Evolutionary conservation across 2,888 invertebrate genomes (phyloP).

Genomic region (Latheticus oryzae): DNA sequence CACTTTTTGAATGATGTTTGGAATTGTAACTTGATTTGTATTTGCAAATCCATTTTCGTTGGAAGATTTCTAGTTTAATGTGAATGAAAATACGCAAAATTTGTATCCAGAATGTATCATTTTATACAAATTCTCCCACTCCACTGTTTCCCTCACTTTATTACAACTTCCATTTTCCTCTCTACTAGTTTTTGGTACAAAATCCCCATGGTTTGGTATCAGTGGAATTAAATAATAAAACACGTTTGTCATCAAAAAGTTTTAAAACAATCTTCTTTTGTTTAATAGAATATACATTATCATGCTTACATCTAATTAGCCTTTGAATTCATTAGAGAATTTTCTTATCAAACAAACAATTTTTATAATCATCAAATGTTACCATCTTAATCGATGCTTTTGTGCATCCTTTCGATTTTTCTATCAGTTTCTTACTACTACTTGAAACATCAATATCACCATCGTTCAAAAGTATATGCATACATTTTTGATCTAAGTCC

Average conservation of each 20-base stretch:
- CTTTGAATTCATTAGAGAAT: slow-evolving; percentile 1
- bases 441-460: background rate
- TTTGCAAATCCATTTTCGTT: too few relatives aligned
- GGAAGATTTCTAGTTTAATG: too few relatives aligned
- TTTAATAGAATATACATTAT: slow-evolving; percentile 18
- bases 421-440: slow-evolving; percentile 3
- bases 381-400: too few relatives aligned
- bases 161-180: background rate
- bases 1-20: too few relatives aligned
- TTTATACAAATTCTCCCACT: background rate
- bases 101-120: background rate
- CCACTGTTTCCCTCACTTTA: background rate
- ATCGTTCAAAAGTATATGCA: background rate
- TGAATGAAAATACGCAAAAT: too few relatives aligned
- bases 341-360: background rate
- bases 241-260: slow-evolving; percentile 22
- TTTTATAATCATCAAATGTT: too few relatives aligned
- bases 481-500: slow-evolving; percentile 42
- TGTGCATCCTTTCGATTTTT: slow-evolving; percentile 12
- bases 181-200: background rate
- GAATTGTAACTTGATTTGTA: too few relatives aligned
- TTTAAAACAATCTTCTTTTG: slow-evolving; percentile 18
- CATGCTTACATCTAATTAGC: slow-evolving; percentile 7
- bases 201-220: slow-evolving; percentile 29
- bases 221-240: background rate